Base-by-base conservation (phyloP, 2,888 invertebrate species). In the Yponomeuta malinellus region DNA sequence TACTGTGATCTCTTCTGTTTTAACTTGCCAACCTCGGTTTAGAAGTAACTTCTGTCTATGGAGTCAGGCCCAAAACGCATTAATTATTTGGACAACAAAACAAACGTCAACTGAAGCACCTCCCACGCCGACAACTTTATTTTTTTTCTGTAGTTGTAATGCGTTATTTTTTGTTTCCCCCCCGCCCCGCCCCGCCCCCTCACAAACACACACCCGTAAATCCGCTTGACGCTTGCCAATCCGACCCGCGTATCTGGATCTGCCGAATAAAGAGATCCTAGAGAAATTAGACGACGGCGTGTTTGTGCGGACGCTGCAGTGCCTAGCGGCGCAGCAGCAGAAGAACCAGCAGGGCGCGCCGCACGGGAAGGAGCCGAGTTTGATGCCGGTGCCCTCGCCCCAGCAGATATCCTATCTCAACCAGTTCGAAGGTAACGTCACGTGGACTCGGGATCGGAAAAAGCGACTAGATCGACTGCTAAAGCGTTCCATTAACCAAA, bases 351-450 rank as follows among this genome's bases (percentile, higher is more conserved):
- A 89, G 75, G 52, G 52, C 15, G 80, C 83, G 78, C 82, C 83
- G 71, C 87, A 86, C 72, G 93, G 93, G 73, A 96, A 97, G 93
- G 97, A 97, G 88, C 96, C 97, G 71, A 98, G 97, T 88, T 93
- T 98, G 82, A 97, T 98, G 96, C 98, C 98, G 74, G 98, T 98
- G 79, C 98, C 98, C 76, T 98, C 98, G 75, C 98, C 98, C 72
- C 98, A 98, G 90, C 98, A 98, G 94, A 98, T 98, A 84, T 97
- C 97, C 78, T 98, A 98, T 93, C 95, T 98, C 82, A 98, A 97
- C 93, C 96, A 97, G 78, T 98, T 98, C 87, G 98, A 98, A 93
- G 98, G 93, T 93, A 93, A 92, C 78, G 43, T 69, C 29, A 33
- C 31, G 31, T 23, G n/a, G 12, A 12, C 6, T 29, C 69, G 69